Percentiles rank a stretch among this genome's conserved stretches.
phyloP scores from a whole-genome alignment of 2,888 invertebrate genomes.

The Monoplex corrugatus region DNA sequence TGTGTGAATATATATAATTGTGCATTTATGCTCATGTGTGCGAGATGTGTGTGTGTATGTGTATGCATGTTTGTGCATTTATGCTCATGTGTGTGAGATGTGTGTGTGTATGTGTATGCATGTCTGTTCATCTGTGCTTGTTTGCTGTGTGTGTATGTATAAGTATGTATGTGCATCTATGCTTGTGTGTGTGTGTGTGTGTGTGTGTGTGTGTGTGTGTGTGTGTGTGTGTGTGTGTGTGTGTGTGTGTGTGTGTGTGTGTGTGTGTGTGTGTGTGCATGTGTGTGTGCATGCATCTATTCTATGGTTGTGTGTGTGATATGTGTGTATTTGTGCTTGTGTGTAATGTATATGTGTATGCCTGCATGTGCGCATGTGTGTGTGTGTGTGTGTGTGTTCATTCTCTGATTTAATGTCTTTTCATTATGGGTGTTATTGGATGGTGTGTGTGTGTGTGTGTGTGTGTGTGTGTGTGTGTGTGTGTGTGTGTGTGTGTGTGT shows the following conservation, averaged over 20 bases:
- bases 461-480: too few species aligned
- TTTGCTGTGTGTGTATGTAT: not conserved
- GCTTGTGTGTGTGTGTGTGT: not conserved
- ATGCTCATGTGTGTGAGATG: too few species aligned
- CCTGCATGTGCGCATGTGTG: too few species aligned
- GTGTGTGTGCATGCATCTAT: not conserved
- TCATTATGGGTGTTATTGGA: not conserved
- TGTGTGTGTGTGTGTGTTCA: not conserved
- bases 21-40: too few species aligned
- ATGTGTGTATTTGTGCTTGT: not conserved
- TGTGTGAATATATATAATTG: too few species aligned
- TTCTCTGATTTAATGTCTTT: not conserved
- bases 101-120: not conserved
- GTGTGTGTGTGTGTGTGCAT: not conserved
- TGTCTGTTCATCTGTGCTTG: too few species aligned
- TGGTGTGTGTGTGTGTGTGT: too few species aligned
- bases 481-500: too few species aligned
- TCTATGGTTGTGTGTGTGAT: too few species aligned
- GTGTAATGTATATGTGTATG: too few species aligned
- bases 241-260: too few species aligned
- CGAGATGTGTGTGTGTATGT: too few species aligned
- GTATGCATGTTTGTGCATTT: not conserved
- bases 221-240: not conserved
- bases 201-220: not conserved
- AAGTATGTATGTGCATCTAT: not conserved